Conservation (phyloP, 2,113 vertebrate genomes). For the Speoplatyrhinus poulsoni region DNA sequence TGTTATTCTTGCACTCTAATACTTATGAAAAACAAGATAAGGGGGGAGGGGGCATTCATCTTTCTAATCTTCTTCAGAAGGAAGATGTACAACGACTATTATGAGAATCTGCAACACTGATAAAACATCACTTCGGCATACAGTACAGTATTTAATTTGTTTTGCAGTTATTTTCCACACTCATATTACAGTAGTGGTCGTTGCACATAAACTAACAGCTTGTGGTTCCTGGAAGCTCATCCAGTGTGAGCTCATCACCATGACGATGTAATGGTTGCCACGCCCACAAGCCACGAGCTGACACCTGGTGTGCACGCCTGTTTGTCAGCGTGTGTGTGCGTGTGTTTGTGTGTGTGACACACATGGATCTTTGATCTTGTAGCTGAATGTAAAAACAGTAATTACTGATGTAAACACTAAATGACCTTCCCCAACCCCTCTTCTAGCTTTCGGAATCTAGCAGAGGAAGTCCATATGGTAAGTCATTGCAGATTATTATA, state of each 20-base stretch:
- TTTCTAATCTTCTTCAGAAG: no score
- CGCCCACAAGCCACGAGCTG: conserved; percentile 54
- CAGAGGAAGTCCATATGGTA: conserved; percentile 49
- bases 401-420: conserved; percentile 71
- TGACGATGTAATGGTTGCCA: conserved; percentile 44
- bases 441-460: conserved; percentile 42
- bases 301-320: conserved; percentile 59
- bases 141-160: background rate
- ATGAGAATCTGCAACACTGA: no score
- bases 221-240: conserved; percentile 71
- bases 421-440: conserved; percentile 41
- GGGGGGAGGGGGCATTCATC: no score
- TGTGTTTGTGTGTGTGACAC: conserved; percentile 36
- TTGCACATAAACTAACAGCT: conserved; percentile 39
- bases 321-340: conserved; percentile 48
- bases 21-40: no score
- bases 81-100: no score
- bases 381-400: conserved; percentile 72
- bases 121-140: background rate
- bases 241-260: conserved; percentile 44
- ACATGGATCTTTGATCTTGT: conserved; percentile 77
- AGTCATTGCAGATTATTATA: conserved; percentile 48
- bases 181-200: background rate
- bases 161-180: background rate
- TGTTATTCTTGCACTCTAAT: no score